Percentiles rank a stretch among this genome's conserved stretches.
Conservation (phyloP, 2,797 vertebrate genomes). For the Ptychadena robeensis region DNA sequence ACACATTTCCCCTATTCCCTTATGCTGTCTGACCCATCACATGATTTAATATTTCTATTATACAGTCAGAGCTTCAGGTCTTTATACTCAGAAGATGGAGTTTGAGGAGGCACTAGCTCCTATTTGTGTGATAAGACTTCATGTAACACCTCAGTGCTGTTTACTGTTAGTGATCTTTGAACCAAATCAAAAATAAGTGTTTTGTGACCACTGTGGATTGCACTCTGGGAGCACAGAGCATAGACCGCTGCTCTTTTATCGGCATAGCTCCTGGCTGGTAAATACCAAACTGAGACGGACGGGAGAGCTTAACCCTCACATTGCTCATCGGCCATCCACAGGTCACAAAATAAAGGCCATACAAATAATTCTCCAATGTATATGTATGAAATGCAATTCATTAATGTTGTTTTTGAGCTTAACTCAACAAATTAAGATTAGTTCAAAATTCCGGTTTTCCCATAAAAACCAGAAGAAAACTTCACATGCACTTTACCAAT, state of each 20-base stretch:
- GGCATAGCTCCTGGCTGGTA: constrained; percentile 8
- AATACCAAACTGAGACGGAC: neutral
- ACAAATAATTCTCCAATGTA: neutral
- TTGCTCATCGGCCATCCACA: neutral
- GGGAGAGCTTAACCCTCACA: constrained; percentile 16
- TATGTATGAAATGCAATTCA: neutral
- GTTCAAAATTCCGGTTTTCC: neutral
- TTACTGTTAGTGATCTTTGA: constrained; percentile 50
- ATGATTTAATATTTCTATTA: constrained; percentile 32
- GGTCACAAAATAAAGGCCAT: neutral
- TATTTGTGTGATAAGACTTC: constrained; percentile 41
- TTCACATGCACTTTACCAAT: neutral
- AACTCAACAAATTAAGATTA: neutral
- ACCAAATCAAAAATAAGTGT: constrained; percentile 50
- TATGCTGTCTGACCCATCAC: constrained; percentile 16
- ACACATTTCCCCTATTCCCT: neutral
- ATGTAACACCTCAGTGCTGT: constrained; percentile 48
- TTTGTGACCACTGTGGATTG: constrained; percentile 44
- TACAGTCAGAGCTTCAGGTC: constrained; percentile 25
- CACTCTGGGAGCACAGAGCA: constrained; percentile 35
- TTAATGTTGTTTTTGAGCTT: neutral
- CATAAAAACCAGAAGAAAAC: neutral
- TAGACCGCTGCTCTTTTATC: constrained; percentile 20
- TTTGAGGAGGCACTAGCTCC: constrained; percentile 39
- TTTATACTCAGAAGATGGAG: constrained; percentile 1